Evolutionary conservation across 2,113 vertebrate species (phyloP).

Genomic region (Tetrao urogallus): DNA sequence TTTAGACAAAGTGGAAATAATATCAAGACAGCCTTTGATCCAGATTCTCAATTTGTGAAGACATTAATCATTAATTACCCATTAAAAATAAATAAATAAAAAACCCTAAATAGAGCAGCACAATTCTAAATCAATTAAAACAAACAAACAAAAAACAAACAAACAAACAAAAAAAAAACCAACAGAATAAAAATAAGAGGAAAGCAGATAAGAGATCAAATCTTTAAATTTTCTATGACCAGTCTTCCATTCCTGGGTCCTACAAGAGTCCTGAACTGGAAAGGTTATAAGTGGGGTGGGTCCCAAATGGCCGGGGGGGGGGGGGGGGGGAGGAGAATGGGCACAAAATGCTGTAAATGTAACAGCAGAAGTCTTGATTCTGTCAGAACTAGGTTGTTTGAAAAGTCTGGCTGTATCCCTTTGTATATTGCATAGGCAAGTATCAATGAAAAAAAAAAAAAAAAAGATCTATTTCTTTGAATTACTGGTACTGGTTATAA

Average conservation of each 20-base stretch:
- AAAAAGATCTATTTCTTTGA: background rate
- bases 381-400: background rate
- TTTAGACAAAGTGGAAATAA: background rate
- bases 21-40: background rate
- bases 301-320: too few relatives aligned
- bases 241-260: background rate
- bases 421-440: background rate
- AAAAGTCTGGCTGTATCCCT: background rate
- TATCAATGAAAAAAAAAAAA: background rate
- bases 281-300: too few relatives aligned
- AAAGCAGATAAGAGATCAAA: background rate
- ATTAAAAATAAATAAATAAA: background rate
- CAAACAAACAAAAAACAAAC: background rate
- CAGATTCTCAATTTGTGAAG: background rate
- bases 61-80: background rate
- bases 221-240: background rate
- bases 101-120: background rate
- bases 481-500: background rate
- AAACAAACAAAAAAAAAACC: too few relatives aligned
- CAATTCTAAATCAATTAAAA: background rate
- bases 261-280: background rate
- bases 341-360: background rate
- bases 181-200: background rate
- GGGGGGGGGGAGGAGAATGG: too few relatives aligned
- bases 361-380: background rate